These are phyloP conservation scores for Ciconia maguari DNA, from an alignment of 2,113 vertebrate genomes.

Conservation along the genomic window DNA sequence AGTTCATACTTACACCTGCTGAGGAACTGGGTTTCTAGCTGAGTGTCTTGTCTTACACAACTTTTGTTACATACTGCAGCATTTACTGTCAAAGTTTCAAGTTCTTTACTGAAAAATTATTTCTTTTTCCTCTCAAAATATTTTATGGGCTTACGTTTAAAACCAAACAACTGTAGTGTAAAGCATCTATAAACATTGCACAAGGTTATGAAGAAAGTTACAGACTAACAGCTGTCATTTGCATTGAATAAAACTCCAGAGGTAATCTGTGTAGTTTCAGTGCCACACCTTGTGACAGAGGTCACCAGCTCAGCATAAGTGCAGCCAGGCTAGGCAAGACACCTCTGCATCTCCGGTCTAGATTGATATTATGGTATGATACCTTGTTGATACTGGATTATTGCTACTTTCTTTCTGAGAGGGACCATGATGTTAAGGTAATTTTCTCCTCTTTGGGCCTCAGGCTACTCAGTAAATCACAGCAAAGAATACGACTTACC, in stretches of 20 bases:
- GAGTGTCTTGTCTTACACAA: background rate
- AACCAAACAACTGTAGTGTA: background rate
- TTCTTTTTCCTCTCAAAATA: background rate
- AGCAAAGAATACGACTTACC: slow-evolving; percentile 39
- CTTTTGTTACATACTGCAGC: background rate
- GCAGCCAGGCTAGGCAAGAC: background rate
- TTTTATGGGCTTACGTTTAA: background rate
- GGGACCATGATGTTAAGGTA: background rate
- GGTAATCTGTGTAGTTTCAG: background rate
- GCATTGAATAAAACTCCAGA: background rate
- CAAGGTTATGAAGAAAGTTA: background rate
- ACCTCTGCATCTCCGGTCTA: background rate
- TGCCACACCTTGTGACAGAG: slow-evolving; percentile 43
- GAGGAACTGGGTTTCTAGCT: background rate
- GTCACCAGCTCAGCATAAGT: background rate
- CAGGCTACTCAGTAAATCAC: background rate
- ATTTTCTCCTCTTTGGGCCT: background rate
- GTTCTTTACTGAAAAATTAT: background rate
- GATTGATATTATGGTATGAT: background rate
- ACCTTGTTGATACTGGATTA: background rate
- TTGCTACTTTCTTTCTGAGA: background rate
- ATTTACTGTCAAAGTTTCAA: background rate
- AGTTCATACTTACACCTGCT: no score
- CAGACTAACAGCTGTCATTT: background rate
- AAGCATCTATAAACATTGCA: background rate